Conservation (phyloP, 2,797 vertebrate species). For the Bradypodion pumilum region DNA sequence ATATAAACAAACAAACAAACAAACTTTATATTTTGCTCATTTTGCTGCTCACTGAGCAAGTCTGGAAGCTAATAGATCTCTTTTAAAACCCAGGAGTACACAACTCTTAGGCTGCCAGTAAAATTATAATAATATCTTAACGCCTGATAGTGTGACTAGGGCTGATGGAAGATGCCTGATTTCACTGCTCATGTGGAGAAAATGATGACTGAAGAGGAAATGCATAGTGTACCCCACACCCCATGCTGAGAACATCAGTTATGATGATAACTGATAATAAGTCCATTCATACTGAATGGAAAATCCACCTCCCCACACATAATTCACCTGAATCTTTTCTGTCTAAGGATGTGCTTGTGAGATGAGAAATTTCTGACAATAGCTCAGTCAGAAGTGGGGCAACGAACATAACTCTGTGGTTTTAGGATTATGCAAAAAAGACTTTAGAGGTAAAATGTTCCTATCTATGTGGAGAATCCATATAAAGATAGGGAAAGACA, state of each 20-base stretch:
- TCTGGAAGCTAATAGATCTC: not conserved
- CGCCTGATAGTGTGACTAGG: not conserved
- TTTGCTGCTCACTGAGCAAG: not conserved
- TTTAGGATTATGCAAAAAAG: not conserved
- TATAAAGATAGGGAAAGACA: too few relatives aligned
- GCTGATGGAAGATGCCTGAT: not conserved
- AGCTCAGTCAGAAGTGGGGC: not conserved
- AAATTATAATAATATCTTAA: not conserved
- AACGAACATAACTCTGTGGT: not conserved
- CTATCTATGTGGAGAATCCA: not conserved
- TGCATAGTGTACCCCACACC: too few relatives aligned
- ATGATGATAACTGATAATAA: too few relatives aligned
- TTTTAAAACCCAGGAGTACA: not conserved
- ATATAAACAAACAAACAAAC: too few relatives aligned
- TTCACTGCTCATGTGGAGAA: too few relatives aligned
- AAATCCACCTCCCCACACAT: not conserved
- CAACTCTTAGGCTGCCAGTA: not conserved
- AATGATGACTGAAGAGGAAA: too few relatives aligned
- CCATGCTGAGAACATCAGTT: too few relatives aligned
- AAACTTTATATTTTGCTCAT: too few relatives aligned
- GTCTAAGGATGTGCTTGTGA: not conserved
- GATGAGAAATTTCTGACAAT: not conserved
- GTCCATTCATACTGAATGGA: not conserved
- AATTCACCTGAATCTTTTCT: not conserved
- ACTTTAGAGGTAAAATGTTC: not conserved